Conservation (phyloP, 2,888 invertebrate species). For the Palloptera scutellata region DNA sequence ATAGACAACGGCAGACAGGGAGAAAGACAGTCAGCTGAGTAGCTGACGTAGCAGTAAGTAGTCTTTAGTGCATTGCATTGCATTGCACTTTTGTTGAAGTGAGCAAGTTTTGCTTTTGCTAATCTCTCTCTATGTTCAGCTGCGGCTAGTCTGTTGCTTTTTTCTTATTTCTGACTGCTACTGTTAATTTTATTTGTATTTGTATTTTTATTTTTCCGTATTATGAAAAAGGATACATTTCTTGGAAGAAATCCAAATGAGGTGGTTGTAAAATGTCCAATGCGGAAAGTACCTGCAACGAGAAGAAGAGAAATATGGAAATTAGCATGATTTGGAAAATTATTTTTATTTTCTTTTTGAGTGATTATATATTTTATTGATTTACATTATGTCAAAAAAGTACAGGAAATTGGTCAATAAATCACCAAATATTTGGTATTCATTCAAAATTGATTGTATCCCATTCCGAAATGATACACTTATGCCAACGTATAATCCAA, state of each 20-base stretch:
- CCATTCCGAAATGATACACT: too few relatives aligned
- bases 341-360: too few relatives aligned
- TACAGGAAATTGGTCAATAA: too few relatives aligned
- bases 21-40: not conserved
- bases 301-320: conserved; percentile 36
- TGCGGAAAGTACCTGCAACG: conserved; percentile 90
- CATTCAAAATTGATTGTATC: too few relatives aligned
- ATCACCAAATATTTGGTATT: too few relatives aligned
- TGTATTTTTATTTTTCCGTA: conserved; percentile 29
- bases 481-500: too few relatives aligned
- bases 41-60: not conserved
- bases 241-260: conserved; percentile 99
- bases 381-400: too few relatives aligned
- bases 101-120: not conserved
- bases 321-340: not conserved
- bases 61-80: not conserved
- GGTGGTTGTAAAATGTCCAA: conserved; percentile 98
- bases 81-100: not conserved
- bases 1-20: too few relatives aligned
- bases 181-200: conserved; percentile 13
- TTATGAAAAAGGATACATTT: conserved; percentile 92
- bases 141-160: not conserved
- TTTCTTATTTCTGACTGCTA: conserved; percentile 13
- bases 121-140: not conserved
- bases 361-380: too few relatives aligned